These are phyloP conservation scores for Gyrodactylus bullatarudis DNA, from an alignment of 1,140 invertebrate species.

Conservation along the genomic window DNA sequence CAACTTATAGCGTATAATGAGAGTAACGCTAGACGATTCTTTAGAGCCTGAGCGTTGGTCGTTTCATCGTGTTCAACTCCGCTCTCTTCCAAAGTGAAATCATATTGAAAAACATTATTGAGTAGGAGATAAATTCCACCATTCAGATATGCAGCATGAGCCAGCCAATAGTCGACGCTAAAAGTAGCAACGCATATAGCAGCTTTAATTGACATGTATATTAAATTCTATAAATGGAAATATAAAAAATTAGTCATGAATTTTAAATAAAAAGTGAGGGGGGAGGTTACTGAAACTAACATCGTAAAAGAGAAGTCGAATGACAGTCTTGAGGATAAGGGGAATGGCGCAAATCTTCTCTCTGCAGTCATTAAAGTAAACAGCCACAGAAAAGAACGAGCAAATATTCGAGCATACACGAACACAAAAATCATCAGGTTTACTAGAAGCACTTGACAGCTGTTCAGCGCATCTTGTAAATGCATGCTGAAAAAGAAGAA, in stretches of 20 bases:
- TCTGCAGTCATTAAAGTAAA: conserved; percentile 57
- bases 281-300: conserved; percentile 22
- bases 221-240: conserved; percentile 30
- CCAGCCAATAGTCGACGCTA: conserved; percentile 41
- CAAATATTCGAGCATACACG: conserved; percentile 64
- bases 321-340: conserved; percentile 48
- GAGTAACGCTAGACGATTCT: conserved; percentile 57
- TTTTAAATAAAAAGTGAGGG: neutral
- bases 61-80: conserved; percentile 49
- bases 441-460: conserved; percentile 38
- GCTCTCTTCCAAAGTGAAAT: conserved; percentile 82
- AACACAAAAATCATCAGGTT: conserved; percentile 27
- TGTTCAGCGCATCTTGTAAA: conserved; percentile 39
- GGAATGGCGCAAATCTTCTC: conserved; percentile 45
- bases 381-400: conserved; percentile 60
- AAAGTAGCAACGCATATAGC: conserved; percentile 40
- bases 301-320: conserved; percentile 53
- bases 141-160: conserved; percentile 53
- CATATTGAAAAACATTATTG: conserved; percentile 62
- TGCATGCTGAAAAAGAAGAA: neutral
- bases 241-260: neutral
- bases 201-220: conserved; percentile 38
- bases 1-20: conserved; percentile 30
- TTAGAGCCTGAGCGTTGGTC: conserved; percentile 52
- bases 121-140: conserved; percentile 69